Evolutionary conservation across 2,113 vertebrate genomes (phyloP).

Genomic region (Excalfactoria chinensis): DNA sequence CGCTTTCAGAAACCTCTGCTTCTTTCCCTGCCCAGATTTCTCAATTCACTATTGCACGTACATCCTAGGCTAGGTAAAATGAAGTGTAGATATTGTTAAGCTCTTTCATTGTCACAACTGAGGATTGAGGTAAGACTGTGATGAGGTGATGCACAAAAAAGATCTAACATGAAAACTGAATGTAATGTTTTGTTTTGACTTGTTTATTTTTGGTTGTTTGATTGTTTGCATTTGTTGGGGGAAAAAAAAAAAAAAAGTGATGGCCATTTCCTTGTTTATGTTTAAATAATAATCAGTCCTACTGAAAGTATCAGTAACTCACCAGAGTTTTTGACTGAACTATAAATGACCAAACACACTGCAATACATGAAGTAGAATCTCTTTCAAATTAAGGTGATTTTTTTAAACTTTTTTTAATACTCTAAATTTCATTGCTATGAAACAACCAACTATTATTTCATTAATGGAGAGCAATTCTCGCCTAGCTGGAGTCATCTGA

Average conservation of each 20-base stretch:
- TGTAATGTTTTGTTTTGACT: background rate
- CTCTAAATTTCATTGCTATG: background rate
- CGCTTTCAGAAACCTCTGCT: background rate
- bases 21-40: background rate
- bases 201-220: background rate
- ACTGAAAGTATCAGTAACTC: background rate
- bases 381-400: background rate
- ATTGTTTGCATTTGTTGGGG: rapidly evolving
- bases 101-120: background rate
- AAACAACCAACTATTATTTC: background rate
- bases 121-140: background rate
- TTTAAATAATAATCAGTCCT: background rate
- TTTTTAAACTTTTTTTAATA: background rate
- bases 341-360: background rate
- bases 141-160: background rate
- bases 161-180: background rate
- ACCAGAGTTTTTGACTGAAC: background rate
- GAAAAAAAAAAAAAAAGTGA: background rate
- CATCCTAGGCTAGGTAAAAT: background rate
- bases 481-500: background rate
- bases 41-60: background rate
- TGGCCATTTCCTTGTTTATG: background rate
- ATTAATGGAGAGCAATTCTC: background rate
- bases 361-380: background rate
- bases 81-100: background rate